Conservation (phyloP, 2,888 invertebrate species). For the Phengaris alcon region DNA sequence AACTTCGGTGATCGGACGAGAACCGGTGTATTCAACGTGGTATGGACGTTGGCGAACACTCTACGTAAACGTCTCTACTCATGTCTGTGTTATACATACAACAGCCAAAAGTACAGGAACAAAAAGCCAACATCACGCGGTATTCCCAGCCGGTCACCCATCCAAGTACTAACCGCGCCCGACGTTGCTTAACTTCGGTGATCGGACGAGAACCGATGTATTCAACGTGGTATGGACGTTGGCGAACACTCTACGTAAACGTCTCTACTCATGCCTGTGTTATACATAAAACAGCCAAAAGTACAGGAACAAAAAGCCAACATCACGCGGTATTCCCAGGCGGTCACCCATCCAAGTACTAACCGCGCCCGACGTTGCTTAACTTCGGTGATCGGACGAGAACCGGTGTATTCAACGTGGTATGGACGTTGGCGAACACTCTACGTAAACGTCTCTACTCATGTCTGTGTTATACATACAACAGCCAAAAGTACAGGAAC, state of each 20-base stretch:
- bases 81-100: slow-evolving; percentile 23
- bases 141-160: slow-evolving; percentile 52
- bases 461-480: too few relatives aligned
- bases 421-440: slow-evolving; percentile 56
- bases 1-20: slow-evolving; percentile 58
- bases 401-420: slow-evolving; percentile 71
- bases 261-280: too few relatives aligned
- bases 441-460: background rate
- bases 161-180: slow-evolving; percentile 61
- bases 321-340: too few relatives aligned
- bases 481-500: too few relatives aligned
- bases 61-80: background rate
- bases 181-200: slow-evolving; percentile 51
- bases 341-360: slow-evolving; percentile 60
- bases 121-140: slow-evolving; percentile 57
- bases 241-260: slow-evolving; percentile 25
- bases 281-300: slow-evolving; percentile 30
- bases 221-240: slow-evolving; percentile 37
- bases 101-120: background rate
- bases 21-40: slow-evolving; percentile 72
- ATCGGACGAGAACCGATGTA: slow-evolving; percentile 44
- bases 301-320: slow-evolving; percentile 43
- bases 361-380: slow-evolving; percentile 56
- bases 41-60: slow-evolving; percentile 56
- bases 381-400: slow-evolving; percentile 47